Evolutionary conservation across 64 coral and sea anemone species (phyloP), one percentile per base, ranked within the genome.

Genomic region (Catalaphyllia jardinei): DNA sequence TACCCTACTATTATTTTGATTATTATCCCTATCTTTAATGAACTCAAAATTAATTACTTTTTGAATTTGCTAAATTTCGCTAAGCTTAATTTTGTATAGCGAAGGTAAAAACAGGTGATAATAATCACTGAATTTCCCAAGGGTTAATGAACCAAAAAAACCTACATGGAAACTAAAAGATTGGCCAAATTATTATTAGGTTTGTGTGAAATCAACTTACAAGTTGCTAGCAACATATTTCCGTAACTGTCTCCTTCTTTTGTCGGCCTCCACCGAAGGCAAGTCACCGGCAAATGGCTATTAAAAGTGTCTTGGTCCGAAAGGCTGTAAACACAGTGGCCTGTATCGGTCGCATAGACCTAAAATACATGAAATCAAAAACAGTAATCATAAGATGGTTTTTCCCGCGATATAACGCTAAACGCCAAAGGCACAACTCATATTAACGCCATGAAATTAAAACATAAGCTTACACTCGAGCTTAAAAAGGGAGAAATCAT

Each of bases 261-360:
- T 10, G 81, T 35, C 4, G 91, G 81, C 67, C 78, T 99, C 97
- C 97, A 99, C 42, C 97, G 90, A 61, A 99, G 89, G 93, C 94
- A 95, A 18, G 97, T 99, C 22, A 99, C 97, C 71, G 97, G 97
- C 31, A 99, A 86, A 88, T 91, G 91, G 42, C 83, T 93, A 35
- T 73, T 84, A 31, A 97, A 57, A 27, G 95, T 97, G 13, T 97
- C 95, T 77, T 97, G 95, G 61, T 97, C 95, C 1, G 91, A 93
- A 82, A 97, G 92, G 77, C 71, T 97, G 65, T 97, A 97, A 60
- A 97, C 61, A 78, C 91, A 93, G 38, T 92, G 88, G 14, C 95
- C 95, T 63, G 79, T 93, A 51, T 97, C 95, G 33, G 95, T 75
- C 20, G 92, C 89, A 91, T 93, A 93, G n/a, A 97, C 76, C 95